Conservation (phyloP, 2,888 invertebrate genomes). For the Brenthis hecate region DNA sequence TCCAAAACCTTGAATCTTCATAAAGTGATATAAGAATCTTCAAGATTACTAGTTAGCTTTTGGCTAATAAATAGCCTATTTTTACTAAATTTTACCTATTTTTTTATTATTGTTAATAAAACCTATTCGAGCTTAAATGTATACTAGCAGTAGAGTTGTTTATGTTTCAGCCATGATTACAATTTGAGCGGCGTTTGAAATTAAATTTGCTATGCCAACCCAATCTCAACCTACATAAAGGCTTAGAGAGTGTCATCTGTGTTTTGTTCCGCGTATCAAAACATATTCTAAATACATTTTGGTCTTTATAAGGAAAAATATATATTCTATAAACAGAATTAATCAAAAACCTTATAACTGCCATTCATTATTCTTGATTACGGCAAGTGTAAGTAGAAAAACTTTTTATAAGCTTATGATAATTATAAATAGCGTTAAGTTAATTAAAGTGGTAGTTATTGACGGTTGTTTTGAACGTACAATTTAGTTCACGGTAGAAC, state of each 20-base stretch:
- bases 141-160: slow-evolving; percentile 10
- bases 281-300: neutral
- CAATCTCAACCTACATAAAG: slow-evolving; percentile 16
- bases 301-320: too few species aligned
- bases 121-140: neutral
- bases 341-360: too few species aligned
- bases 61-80: too few species aligned
- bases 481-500: slow-evolving; percentile 7
- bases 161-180: slow-evolving; percentile 19
- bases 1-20: too few species aligned
- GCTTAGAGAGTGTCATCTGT: slow-evolving; percentile 21
- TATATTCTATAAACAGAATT: too few species aligned
- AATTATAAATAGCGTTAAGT: too few species aligned
- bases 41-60: too few species aligned
- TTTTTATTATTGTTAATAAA: neutral
- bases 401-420: too few species aligned
- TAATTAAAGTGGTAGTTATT: neutral
- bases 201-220: slow-evolving; percentile 24
- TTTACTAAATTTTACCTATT: too few species aligned
- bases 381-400: too few species aligned
- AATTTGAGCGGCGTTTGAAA: slow-evolving; percentile 25
- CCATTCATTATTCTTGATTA: too few species aligned
- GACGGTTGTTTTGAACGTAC: neutral
- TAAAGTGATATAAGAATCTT: too few species aligned
- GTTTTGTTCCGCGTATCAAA: slow-evolving; percentile 20